A percentile compares a stretch with the other conserved stretches of the same genome.
Conservation (phyloP, 2,797 vertebrate genomes). For the Smutsia gigantea region DNA sequence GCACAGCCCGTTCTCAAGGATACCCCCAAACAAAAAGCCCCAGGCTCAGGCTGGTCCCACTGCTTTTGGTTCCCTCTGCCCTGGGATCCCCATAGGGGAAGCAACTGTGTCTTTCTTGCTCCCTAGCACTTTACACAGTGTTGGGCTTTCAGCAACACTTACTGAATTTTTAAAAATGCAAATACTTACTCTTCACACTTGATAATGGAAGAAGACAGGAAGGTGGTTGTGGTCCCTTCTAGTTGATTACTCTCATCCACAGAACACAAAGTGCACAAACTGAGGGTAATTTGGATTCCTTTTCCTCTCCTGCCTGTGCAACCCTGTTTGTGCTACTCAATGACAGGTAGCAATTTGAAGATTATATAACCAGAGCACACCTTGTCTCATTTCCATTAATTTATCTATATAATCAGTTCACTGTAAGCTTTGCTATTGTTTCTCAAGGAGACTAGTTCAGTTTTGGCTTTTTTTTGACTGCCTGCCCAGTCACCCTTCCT, state of each 20-base stretch:
- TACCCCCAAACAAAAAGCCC: not conserved
- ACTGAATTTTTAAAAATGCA: not conserved
- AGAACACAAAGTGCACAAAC: not conserved
- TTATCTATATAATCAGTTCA: conserved; percentile 64
- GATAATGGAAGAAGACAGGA: not conserved
- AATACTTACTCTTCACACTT: not conserved
- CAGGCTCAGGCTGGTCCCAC: not conserved
- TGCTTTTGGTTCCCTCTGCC: not conserved
- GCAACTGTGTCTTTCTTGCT: not conserved
- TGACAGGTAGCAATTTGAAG: conserved; percentile 79
- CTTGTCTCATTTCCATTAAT: conserved; percentile 68
- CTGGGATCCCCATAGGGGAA: rapidly evolving
- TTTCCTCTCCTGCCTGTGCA: not conserved
- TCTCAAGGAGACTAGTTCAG: conserved; percentile 55
- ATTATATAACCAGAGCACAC: conserved; percentile 57
- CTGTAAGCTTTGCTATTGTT: conserved; percentile 69
- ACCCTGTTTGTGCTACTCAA: not conserved
- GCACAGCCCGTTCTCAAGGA: not conserved
- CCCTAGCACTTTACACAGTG: not conserved
- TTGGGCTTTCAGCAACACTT: not conserved
- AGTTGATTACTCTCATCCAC: not conserved
- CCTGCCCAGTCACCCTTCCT: not conserved
- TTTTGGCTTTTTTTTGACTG: not conserved
- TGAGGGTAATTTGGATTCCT: not conserved
- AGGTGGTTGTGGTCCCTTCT: not conserved